These are phyloP conservation scores for Aspidoscelis tigris DNA, from an alignment of 2,113 vertebrate species.

Conservation along the genomic window DNA sequence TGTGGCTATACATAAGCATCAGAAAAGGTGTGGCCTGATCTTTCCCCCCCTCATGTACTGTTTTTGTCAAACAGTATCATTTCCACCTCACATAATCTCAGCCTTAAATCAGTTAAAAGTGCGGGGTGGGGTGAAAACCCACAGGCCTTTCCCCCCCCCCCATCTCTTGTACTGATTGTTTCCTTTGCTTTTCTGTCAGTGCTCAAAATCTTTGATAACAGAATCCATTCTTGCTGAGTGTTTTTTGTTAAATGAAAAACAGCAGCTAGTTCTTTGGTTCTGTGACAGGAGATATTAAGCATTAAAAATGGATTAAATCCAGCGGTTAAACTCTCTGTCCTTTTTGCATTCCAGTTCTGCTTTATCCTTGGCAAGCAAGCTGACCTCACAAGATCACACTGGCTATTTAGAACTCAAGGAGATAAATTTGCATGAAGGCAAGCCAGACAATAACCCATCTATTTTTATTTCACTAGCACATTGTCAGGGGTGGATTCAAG, in stretches of 20 bases:
- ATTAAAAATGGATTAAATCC: conserved; percentile 67
- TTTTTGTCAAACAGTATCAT: too few relatives aligned
- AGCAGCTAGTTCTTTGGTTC: conserved; percentile 47
- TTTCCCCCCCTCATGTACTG: too few relatives aligned
- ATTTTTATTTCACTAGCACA: conserved; percentile 55
- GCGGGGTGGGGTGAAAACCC: too few relatives aligned
- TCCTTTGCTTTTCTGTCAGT: conserved; percentile 46
- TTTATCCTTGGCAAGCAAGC: conserved; percentile 67
- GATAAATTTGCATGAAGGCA: conserved; percentile 53
- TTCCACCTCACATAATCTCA: too few relatives aligned
- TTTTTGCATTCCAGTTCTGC: conserved; percentile 52
- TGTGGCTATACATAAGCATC: too few relatives aligned
- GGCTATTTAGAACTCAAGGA: conserved; percentile 37
- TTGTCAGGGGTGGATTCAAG: conserved; percentile 36
- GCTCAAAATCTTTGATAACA: conserved; percentile 46
- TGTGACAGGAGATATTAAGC: conserved; percentile 45
- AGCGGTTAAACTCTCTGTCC: conserved; percentile 54
- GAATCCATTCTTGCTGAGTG: conserved; percentile 47
- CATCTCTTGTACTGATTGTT: conserved; percentile 34
- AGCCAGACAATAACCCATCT: conserved; percentile 56
- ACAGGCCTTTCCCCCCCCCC: too few relatives aligned
- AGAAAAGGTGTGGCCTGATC: too few relatives aligned
- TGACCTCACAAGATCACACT: conserved; percentile 48
- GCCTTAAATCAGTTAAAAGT: too few relatives aligned
- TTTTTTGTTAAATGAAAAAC: conserved; percentile 22